Evolutionary conservation across 2,888 invertebrate genomes (phyloP).

Genomic region (Aromia moschata): DNA sequence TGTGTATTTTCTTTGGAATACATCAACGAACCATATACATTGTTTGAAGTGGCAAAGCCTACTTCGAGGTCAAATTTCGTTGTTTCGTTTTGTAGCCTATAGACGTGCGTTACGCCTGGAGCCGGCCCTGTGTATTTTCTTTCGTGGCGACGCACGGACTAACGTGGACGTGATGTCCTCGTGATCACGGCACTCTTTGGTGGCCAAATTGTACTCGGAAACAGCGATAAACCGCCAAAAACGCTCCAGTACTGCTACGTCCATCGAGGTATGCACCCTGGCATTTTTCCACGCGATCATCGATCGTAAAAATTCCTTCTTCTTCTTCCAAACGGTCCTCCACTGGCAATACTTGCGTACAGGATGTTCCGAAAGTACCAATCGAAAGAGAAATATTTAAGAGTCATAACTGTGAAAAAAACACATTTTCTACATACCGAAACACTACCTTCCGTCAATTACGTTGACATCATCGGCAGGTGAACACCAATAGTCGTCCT

Average conservation of each 20-base stretch:
- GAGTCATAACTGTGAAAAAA: too few relatives aligned
- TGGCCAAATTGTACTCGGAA: constrained; percentile 46
- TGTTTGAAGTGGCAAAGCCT: too few relatives aligned
- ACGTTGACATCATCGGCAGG: too few relatives aligned
- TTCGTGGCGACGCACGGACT: constrained; percentile 26
- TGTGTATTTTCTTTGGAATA: too few relatives aligned
- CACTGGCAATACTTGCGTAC: neutral
- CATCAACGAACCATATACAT: too few relatives aligned
- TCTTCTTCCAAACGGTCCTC: neutral
- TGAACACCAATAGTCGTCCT: too few relatives aligned
- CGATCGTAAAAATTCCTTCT: neutral
- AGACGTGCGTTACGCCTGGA: too few relatives aligned
- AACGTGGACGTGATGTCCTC: constrained; percentile 35
- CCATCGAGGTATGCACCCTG: constrained; percentile 2
- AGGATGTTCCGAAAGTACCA: neutral
- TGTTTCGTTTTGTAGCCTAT: too few relatives aligned
- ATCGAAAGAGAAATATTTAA: too few relatives aligned
- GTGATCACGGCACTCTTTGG: constrained; percentile 41
- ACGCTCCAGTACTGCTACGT: constrained; percentile 26
- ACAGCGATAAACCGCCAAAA: constrained; percentile 34
- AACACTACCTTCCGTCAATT: too few relatives aligned
- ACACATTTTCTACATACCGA: too few relatives aligned
- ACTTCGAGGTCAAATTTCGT: too few relatives aligned
- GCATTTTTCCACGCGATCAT: neutral
- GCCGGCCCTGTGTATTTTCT: constrained; percentile 9